phyloP scores from a whole-genome alignment of 1,140 invertebrate genomes.

The Megathymus violae region DNA sequence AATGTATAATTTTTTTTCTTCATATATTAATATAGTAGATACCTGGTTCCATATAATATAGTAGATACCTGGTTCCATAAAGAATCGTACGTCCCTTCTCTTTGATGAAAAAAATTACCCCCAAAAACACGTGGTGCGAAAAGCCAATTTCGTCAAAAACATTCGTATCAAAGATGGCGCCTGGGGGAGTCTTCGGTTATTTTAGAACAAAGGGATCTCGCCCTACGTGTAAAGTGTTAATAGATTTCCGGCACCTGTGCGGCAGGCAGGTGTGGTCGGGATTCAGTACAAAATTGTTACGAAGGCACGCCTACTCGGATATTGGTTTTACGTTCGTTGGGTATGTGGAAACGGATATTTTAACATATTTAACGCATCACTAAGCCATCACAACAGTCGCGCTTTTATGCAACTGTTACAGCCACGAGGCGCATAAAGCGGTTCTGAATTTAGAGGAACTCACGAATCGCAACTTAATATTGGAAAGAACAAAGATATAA shows the following conservation, averaged over 20 bases:
- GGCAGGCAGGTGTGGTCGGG: slow-evolving; percentile 46
- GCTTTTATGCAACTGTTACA: too few relatives aligned
- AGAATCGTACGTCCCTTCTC: not conserved
- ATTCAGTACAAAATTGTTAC: slow-evolving; percentile 14
- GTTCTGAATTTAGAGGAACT: too few relatives aligned
- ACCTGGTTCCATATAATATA: too few relatives aligned
- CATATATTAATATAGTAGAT: too few relatives aligned
- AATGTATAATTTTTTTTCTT: too few relatives aligned
- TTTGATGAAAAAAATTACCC: slow-evolving; percentile 15
- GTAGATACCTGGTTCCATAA: too few relatives aligned
- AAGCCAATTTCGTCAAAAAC: slow-evolving; percentile 19
- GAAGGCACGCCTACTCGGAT: slow-evolving; percentile 37
- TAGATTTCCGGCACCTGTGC: slow-evolving; percentile 64
- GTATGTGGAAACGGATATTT: slow-evolving; percentile 14
- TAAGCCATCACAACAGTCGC: too few relatives aligned
- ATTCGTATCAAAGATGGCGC: slow-evolving; percentile 36
- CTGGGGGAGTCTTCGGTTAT: slow-evolving; percentile 37
- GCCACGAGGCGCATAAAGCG: too few relatives aligned
- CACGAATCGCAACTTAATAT: too few relatives aligned
- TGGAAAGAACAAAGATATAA: too few relatives aligned
- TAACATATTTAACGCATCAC: too few relatives aligned
- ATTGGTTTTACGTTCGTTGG: slow-evolving; percentile 43
- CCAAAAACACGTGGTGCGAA: not conserved
- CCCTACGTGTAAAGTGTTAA: slow-evolving; percentile 53
- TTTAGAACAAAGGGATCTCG: slow-evolving; percentile 42